Evolutionary conservation across 2,113 vertebrate genomes (phyloP).

Genomic region (Chaenogobius annularis): DNA sequence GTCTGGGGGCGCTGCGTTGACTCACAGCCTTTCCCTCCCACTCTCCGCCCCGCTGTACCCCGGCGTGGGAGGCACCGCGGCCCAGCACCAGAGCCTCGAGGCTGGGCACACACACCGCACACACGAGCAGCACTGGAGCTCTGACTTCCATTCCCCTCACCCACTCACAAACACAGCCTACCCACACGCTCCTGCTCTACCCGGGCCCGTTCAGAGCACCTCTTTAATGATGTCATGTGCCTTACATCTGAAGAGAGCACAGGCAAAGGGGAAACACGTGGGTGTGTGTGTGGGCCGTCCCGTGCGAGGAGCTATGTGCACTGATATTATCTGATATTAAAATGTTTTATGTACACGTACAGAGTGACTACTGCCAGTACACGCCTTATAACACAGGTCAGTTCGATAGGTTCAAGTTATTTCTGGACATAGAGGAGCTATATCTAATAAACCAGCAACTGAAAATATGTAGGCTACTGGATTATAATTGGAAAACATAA

Average conservation of each 20-base stretch:
- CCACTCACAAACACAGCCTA: conserved; percentile 56
- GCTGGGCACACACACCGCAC: conserved; percentile 56
- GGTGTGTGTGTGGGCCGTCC: conserved; percentile 63
- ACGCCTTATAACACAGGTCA: conserved; percentile 20
- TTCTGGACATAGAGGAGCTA: conserved; percentile 29
- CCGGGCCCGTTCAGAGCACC: conserved; percentile 59
- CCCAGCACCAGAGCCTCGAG: conserved; percentile 69
- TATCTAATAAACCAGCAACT: background rate
- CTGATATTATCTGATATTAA: conserved; percentile 21
- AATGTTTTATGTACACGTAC: conserved; percentile 26
- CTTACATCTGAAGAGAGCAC: conserved; percentile 60
- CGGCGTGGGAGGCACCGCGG: conserved; percentile 67
- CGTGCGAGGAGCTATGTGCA: conserved; percentile 6
- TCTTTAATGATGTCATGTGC: conserved; percentile 74
- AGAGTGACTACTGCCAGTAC: conserved; percentile 22
- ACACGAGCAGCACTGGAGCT: conserved; percentile 51
- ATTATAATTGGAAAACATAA: background rate
- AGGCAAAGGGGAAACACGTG: conserved; percentile 57
- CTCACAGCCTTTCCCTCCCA: conserved; percentile 64
- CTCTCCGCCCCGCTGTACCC: conserved; percentile 64
- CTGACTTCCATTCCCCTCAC: conserved; percentile 65
- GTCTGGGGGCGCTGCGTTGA: conserved; percentile 63
- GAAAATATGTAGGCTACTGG: background rate
- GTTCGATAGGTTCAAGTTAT: conserved; percentile 30
- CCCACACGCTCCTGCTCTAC: conserved; percentile 49